A percentile compares a stretch with the other conserved stretches of the same genome.
Conservation (phyloP, 2,888 invertebrate species). For the Sialis fuliginosa region DNA sequence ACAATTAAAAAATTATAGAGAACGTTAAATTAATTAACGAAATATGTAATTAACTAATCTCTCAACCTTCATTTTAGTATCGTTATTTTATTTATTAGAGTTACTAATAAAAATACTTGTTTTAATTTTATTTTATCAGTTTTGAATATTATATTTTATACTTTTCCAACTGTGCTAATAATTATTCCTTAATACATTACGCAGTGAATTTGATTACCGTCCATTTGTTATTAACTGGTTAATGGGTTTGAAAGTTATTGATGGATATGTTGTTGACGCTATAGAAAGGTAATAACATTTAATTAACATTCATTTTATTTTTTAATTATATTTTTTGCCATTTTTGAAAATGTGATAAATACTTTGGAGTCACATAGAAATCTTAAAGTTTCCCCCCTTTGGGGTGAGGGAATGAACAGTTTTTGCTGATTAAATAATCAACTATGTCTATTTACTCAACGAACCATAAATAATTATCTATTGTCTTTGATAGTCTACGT, state of each 20-base stretch:
- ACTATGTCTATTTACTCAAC: not conserved
- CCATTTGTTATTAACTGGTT: slow-evolving; percentile 91
- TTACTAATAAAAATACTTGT: not conserved
- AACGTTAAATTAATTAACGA: too few relatives aligned
- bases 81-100: not conserved
- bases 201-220: slow-evolving; percentile 76
- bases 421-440: not conserved
- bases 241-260: slow-evolving; percentile 69
- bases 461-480: not conserved
- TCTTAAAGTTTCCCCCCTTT: not conserved
- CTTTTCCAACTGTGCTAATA: slow-evolving; percentile 1
- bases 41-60: too few relatives aligned
- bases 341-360: too few relatives aligned
- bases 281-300: slow-evolving; percentile 57
- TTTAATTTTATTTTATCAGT: not conserved
- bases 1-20: not conserved
- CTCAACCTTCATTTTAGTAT: not conserved
- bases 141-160: slow-evolving; percentile 3
- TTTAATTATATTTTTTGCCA: not conserved
- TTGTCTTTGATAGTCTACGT: slow-evolving; percentile 44
- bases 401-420: not conserved
- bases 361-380: not conserved
- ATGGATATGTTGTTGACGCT: slow-evolving; percentile 76
- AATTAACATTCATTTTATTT: not conserved
- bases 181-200: slow-evolving; percentile 11